Base-by-base conservation (phyloP, 2,888 invertebrate genomes). In the Mythimna albipuncta region DNA sequence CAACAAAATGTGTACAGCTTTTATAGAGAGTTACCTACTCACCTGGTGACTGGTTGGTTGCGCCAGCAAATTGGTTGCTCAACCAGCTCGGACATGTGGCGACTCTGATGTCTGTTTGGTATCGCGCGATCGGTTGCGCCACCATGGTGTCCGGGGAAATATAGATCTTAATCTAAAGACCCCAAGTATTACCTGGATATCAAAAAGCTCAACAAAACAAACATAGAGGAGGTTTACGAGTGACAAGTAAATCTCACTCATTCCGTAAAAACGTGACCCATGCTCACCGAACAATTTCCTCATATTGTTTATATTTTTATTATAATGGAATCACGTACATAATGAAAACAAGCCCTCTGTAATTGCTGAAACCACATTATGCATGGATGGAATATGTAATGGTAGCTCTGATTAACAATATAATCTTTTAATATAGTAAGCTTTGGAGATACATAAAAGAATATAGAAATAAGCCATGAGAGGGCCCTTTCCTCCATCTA, bases 321-420 rank as follows among this genome's bases (percentile, higher is more conserved):
- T 66, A 63, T 77, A 85, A 85, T 83, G 79, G 78, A 55, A 74
- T 79, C 81, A 79, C 79, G 77, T 75, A 75, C 38, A 69, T 72
- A 78, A 83, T 83, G 58, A 74, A 81, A 79, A 61, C 64, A 47
- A 55, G n/a, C 35, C 35, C 21, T 21, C 38, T 58, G 76, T 82
- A 71, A 79, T 75, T 73, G 44, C 55, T 9, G 52, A 35, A 72
- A 61, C 63, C 69, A 65, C 67, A 50, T 63, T 57, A 52, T 66
- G 50, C 69, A 64, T 79, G 68, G 6, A 26, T 69, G 38, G 77
- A 81, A 78, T 80, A 64, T 72, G 19, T 64, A 62, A 58, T 65
- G n/a, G 57, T 13, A 19, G 6, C 58, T 64, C 26, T 35, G 32
- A 52, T 6, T 47, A 41, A 76, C 44, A 44, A 47, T 44, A 19